Base-by-base conservation (phyloP, 2,113 vertebrate genomes). In the Cervus canadensis region DNA sequence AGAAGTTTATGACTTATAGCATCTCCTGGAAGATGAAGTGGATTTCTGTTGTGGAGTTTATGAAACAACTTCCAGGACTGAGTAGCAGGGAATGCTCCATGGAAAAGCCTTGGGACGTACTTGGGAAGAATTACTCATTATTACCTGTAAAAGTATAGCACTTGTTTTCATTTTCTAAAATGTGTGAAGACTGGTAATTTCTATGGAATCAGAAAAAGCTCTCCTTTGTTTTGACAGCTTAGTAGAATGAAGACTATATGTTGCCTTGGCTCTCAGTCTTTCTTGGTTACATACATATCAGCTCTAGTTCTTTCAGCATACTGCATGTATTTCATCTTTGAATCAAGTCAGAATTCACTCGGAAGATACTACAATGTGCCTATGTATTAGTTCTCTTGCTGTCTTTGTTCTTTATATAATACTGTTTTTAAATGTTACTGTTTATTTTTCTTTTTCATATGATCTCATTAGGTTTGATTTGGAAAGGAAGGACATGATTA, bases 81-180 rank as follows among this genome's bases (percentile, higher is more conserved):
- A 13, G 56, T 91, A 97, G 9, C 36, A 33, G 76, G 92, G 50
- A 97, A 85, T 93, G 90, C 74, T 89, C 96, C 57, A 59, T 40
- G 25, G 95, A 87, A 97, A 91, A 91, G 11, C 16, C 78, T 85
- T 67, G 54, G 71, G 95, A 95, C 23, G 7, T 30, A 84, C 36
- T 86, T 43, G 54, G 62, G 67, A 87, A 82, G 19, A 91, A 90
- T 96, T 93, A 94, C 59, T 97, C 87, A 94, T 57, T 78, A 33
- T 50, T 89, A 82, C 7, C 10, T 43, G 78, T 2, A 74, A 28
- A 94, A 84, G 2, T 78, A 86, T 56, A 83, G 56, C 52, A n/a
- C 19, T 85, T 91, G 28, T 96, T 94, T 79, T 43, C 56, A 74
- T 96, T 94, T 54, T 76, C 91, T 97, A 79, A 95, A 97, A 92